Base-by-base conservation (phyloP, 2,888 invertebrate species). In the Diloba caeruleocephala region DNA sequence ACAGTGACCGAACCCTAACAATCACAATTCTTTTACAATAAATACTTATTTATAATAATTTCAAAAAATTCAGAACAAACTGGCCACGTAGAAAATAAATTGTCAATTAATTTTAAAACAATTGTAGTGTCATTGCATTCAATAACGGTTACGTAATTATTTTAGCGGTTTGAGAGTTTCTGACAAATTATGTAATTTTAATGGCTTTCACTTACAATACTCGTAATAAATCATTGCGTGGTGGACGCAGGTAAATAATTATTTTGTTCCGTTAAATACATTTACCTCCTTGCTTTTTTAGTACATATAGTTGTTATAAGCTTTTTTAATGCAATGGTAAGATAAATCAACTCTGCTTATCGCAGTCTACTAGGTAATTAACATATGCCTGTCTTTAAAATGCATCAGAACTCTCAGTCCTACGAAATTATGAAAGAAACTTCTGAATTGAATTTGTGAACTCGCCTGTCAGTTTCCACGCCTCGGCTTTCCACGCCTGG, bases 191-290 rank as follows among this genome's bases (percentile, higher is more conserved):
- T 46, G 5, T 34, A 19, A 34, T 48, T 32, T 29, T 7, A 29
- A 72, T 73, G 72, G 74, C 74, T 54, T 73, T 61, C 29, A 34
- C 63, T 6, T 73, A 73, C 13, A 72, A 72, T 56, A 72, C 72
- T 23, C 73, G 72, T 6, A 52, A 65, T 52, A 71, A 55, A 64
- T 50, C 29, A 12, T 64, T 46, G 15, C 65, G 51, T 23, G 31
- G 39, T 9, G 46, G 34, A 32, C 42, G 38, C 38, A 64, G 65
- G 62, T 62, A 64, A 34, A 7, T 21, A 0, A 0, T 13, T 21
- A 15, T 1, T 25, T 26, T 41, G 12, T 12, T 21, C 4, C 8
- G 12, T 23, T 13, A 23, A 8, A 13, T 10, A n/a, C n/a, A n/a
- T n/a, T n/a, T n/a, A n/a, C n/a, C n/a, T n/a, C n/a, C n/a, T n/a